phyloP scores from a whole-genome alignment of 2,113 vertebrate genomes.

The Thinocorus orbignyianus region DNA sequence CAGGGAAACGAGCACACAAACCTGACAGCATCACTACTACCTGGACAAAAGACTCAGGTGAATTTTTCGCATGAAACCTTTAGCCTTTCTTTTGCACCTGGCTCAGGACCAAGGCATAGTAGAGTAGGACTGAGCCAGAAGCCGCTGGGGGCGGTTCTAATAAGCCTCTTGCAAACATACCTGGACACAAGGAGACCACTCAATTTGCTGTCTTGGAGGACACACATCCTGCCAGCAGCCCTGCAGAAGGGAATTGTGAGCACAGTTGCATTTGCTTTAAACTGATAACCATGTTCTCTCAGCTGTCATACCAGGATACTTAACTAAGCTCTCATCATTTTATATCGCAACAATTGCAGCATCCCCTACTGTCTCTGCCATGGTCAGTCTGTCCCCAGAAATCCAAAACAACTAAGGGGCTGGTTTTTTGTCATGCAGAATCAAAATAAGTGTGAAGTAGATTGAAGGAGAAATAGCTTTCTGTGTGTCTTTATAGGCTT shows the following conservation, averaged over 20 bases:
- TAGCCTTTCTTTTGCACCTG: not conserved
- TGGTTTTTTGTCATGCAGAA: not conserved
- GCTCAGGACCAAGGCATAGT: not conserved
- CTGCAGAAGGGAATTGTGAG: not conserved
- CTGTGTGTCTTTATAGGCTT: not conserved
- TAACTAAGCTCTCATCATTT: not conserved
- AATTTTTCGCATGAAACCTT: not conserved
- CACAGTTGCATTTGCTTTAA: not conserved
- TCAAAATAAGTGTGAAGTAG: slow-evolving; percentile 16
- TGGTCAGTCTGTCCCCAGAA: slow-evolving; percentile 27
- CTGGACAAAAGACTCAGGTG: not conserved
- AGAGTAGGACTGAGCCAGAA: not conserved
- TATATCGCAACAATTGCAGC: not conserved
- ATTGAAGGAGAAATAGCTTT: slow-evolving; percentile 46
- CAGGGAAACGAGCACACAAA: not conserved
- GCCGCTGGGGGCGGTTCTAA: not conserved
- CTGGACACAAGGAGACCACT: not conserved
- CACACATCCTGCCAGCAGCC: not conserved
- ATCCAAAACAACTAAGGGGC: not conserved
- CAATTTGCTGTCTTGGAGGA: not conserved
- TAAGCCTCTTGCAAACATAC: not conserved
- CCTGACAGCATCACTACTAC: not conserved
- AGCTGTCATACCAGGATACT: not conserved
- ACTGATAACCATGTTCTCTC: not conserved
- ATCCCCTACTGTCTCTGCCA: not conserved